Percentiles rank a stretch among this genome's conserved stretches.
These are phyloP conservation scores for Mustela lutreola DNA, from an alignment of 2,113 vertebrate species.

Conservation along the genomic window DNA sequence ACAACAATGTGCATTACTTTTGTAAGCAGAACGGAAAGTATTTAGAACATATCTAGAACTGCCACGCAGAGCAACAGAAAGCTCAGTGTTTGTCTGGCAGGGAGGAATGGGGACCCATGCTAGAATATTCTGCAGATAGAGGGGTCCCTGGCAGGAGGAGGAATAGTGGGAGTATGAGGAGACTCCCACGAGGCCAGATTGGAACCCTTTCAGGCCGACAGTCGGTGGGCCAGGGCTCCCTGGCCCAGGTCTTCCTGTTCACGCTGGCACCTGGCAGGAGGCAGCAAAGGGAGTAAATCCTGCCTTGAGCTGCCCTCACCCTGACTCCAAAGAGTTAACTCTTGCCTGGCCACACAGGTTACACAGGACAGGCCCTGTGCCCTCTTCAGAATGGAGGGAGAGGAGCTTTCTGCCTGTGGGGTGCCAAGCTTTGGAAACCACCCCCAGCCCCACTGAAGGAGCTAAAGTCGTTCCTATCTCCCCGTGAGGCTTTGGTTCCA, in stretches of 20 bases:
- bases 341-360: not conserved
- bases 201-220: not conserved
- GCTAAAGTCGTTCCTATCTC: not conserved
- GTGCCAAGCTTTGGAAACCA: not conserved
- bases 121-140: not conserved
- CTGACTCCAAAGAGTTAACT: not conserved
- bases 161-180: not conserved
- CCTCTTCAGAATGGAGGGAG: not conserved
- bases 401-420: not conserved
- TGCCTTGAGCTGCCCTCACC: not conserved
- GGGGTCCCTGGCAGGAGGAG: not conserved
- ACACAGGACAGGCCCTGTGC: not conserved
- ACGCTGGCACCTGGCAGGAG: not conserved
- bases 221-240: rapidly evolving
- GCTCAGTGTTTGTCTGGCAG: not conserved
- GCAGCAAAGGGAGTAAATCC: not conserved
- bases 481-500: not conserved
- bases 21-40: not conserved
- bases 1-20: not conserved
- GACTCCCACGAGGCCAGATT: not conserved
- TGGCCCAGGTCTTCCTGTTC: not conserved
- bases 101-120: not conserved
- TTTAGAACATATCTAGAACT: not conserved
- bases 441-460: not conserved
- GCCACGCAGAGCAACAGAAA: not conserved